Evolutionary conservation across 1,140 invertebrate species (phyloP).

Genomic region (Pseudomyrmex gracilis): DNA sequence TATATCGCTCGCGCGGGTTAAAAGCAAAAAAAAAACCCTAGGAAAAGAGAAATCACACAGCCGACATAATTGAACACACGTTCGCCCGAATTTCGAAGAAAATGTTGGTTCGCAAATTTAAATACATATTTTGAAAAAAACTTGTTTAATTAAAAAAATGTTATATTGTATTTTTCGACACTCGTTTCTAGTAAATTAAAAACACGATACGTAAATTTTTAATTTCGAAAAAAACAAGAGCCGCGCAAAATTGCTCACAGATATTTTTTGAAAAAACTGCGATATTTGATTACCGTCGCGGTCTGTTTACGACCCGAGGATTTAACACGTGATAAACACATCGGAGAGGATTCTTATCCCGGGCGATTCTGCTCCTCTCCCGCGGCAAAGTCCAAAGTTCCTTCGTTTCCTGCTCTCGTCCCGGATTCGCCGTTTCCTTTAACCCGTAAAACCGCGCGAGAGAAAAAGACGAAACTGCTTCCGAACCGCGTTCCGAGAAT

Average conservation of each 20-base stretch:
- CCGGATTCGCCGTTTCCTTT: constrained; percentile 36
- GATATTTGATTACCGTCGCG: constrained; percentile 47
- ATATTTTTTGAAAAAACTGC: constrained; percentile 32
- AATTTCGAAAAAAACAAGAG: too few species aligned
- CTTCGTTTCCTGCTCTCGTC: constrained; percentile 51
- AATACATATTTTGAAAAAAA: background rate
- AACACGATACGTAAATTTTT: too few species aligned
- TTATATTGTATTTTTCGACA: background rate
- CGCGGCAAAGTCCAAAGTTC: constrained; percentile 42
- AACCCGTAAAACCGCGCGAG: background rate
- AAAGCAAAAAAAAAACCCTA: background rate
- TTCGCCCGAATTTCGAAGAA: too few species aligned
- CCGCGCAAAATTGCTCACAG: background rate
- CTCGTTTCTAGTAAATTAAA: too few species aligned
- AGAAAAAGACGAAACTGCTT: constrained; percentile 16
- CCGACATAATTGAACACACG: too few species aligned
- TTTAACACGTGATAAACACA: constrained; percentile 65
- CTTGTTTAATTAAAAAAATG: background rate
- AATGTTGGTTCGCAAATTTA: background rate
- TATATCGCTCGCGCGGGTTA: background rate
- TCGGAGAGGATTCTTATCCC: constrained; percentile 23
- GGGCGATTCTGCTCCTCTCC: constrained; percentile 19
- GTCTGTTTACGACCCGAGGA: constrained; percentile 47
- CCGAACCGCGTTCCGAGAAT: constrained; percentile 28
- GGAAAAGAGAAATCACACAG: too few species aligned